Percentiles rank a stretch among this genome's conserved stretches.
Conservation (phyloP, 2,797 vertebrate species). For the Spondyliosoma cantharus region DNA sequence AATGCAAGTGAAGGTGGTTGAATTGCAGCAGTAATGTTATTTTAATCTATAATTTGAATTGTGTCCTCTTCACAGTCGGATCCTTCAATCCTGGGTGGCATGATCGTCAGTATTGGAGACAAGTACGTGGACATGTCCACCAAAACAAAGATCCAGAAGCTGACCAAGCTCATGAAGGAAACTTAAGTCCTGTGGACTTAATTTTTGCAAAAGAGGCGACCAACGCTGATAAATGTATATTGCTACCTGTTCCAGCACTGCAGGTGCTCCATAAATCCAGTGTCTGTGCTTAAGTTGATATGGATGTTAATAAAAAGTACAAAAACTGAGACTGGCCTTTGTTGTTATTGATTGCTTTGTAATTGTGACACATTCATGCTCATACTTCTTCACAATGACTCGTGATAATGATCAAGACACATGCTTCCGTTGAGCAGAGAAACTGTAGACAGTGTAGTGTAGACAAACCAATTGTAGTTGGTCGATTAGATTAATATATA, state of each 20-base stretch:
- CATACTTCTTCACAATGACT: neutral
- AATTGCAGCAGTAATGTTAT: neutral
- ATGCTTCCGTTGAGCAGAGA: neutral
- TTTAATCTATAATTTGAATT: conserved; percentile 16
- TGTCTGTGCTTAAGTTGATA: conserved; percentile 74
- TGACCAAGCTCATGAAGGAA: conserved; percentile 90
- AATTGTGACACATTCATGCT: neutral
- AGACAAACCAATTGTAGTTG: neutral
- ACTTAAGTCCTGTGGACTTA: conserved; percentile 83
- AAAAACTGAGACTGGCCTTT: conserved; percentile 36
- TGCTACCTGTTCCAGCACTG: conserved; percentile 67
- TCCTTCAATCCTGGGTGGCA: conserved; percentile 92
- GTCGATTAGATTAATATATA: fast-evolving
- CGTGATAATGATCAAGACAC: neutral
- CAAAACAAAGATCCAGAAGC: conserved; percentile 94
- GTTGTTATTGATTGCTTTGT: conserved; percentile 15
- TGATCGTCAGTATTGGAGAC: conserved; percentile 97
- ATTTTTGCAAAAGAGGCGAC: conserved; percentile 50
- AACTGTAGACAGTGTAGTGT: neutral
- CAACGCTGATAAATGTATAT: conserved; percentile 68
- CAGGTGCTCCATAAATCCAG: conserved; percentile 67
- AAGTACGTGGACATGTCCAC: conserved; percentile 89
- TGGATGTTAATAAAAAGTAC: conserved; percentile 79
- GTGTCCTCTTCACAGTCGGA: conserved; percentile 83
- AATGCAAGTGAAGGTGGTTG: neutral